These are phyloP conservation scores for Prorops nasuta DNA, from an alignment of 1,140 invertebrate genomes.

Conservation along the genomic window DNA sequence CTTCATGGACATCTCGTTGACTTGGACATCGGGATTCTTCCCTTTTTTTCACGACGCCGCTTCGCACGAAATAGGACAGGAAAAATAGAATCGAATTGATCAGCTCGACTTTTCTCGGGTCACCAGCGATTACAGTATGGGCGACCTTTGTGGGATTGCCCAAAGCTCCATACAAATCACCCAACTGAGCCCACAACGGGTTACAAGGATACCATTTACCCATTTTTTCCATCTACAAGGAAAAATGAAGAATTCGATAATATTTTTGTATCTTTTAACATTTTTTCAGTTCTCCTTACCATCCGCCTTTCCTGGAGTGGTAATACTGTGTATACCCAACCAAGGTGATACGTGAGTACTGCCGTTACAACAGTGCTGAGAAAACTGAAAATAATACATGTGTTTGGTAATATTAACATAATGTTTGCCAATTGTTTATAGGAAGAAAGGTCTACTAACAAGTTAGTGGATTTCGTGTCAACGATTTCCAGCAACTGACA, in stretches of 20 bases:
- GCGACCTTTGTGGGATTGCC: conserved; percentile 74
- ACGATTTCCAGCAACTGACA: conserved; percentile 42
- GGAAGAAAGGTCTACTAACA: conserved; percentile 37
- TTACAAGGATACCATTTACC: conserved; percentile 63
- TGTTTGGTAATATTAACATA: too few species aligned
- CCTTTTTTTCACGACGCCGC: conserved; percentile 42
- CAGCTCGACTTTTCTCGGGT: conserved; percentile 63
- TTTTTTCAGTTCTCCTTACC: conserved; percentile 38
- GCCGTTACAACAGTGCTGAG: conserved; percentile 85
- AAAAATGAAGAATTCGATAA: conserved; percentile 21
- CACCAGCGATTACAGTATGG: conserved; percentile 76
- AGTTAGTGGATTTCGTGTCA: conserved; percentile 52
- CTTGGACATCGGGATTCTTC: conserved; percentile 32
- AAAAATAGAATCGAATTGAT: conserved; percentile 68
- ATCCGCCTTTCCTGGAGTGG: conserved; percentile 36
- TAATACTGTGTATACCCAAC: conserved; percentile 81
- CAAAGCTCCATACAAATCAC: conserved; percentile 79
- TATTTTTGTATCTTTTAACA: too few species aligned
- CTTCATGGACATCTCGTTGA: conserved; percentile 40
- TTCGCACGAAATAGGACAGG: conserved; percentile 78
- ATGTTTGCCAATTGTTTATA: too few species aligned
- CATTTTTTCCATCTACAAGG: conserved; percentile 53
- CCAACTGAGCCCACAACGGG: conserved; percentile 82
- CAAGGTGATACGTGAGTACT: conserved; percentile 84
- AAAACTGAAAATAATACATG: conserved; percentile 78